Conservation (phyloP, 2,888 invertebrate species). For the Heliconius sara region DNA sequence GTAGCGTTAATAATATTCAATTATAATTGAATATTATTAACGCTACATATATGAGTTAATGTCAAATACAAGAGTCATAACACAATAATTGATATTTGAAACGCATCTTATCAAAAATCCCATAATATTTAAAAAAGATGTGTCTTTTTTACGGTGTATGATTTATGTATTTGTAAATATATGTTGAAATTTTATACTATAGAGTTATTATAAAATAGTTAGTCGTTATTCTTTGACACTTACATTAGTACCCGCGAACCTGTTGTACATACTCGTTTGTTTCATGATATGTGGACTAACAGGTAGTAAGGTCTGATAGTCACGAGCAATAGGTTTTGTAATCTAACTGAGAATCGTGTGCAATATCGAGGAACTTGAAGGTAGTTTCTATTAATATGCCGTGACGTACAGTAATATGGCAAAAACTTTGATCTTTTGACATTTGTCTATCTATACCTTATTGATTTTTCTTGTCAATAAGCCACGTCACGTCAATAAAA, state of each 20-base stretch:
- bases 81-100: too few relatives aligned
- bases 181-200: neutral
- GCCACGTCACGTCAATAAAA: neutral
- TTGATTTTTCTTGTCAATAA: neutral
- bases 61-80: too few relatives aligned
- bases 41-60: too few relatives aligned
- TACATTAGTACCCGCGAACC: neutral
- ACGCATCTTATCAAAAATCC: too few relatives aligned
- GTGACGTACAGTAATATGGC: neutral
- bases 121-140: too few relatives aligned
- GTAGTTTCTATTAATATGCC: neutral
- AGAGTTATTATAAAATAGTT: neutral
- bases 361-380: neutral
- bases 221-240: neutral
- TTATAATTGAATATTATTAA: too few relatives aligned
- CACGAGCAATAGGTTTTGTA: neutral
- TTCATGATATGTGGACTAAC: slow-evolving; percentile 14
- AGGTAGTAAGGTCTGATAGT: slow-evolving; percentile 8
- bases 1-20: too few relatives aligned
- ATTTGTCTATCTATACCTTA: neutral
- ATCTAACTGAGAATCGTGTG: neutral
- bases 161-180: neutral
- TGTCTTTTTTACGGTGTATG: too few relatives aligned
- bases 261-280: neutral
- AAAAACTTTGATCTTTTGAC: too few relatives aligned